Evolutionary conservation across 2,113 vertebrate genomes (phyloP).

Genomic region (Nycticryphes semicollaris): DNA sequence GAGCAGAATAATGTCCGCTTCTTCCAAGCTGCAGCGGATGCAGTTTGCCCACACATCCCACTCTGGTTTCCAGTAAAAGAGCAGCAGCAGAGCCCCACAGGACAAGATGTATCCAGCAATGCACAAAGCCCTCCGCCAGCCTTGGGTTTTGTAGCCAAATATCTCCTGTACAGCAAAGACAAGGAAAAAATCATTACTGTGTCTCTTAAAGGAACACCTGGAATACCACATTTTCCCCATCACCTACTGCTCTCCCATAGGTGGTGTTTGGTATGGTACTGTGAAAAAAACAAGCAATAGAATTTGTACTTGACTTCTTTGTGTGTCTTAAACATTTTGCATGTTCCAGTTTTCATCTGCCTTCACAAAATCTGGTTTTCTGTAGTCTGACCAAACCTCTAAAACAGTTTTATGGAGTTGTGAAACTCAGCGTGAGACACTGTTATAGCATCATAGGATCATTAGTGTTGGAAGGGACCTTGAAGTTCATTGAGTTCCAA

Average conservation of each 20-base stretch:
- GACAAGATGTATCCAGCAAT: constrained; percentile 75
- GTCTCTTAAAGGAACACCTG: background rate
- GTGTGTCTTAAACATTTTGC: background rate
- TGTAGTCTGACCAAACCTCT: background rate
- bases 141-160: constrained; percentile 75
- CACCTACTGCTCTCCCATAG: background rate
- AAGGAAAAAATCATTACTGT: background rate
- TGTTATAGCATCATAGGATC: background rate
- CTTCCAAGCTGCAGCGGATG: constrained; percentile 68
- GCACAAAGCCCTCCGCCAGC: constrained; percentile 62
- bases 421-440: background rate
- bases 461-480: too few relatives aligned
- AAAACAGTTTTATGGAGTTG: background rate
- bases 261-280: background rate
- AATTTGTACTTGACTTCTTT: background rate
- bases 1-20: constrained; percentile 73
- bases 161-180: constrained; percentile 71
- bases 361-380: background rate
- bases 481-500: too few relatives aligned
- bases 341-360: background rate
- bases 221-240: background rate
- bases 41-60: constrained; percentile 78
- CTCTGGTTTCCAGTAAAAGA: constrained; percentile 80
- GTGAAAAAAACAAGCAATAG: background rate
- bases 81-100: constrained; percentile 73